Conservation (phyloP, 2,113 vertebrate species). For the Tiliqua scincoides region DNA sequence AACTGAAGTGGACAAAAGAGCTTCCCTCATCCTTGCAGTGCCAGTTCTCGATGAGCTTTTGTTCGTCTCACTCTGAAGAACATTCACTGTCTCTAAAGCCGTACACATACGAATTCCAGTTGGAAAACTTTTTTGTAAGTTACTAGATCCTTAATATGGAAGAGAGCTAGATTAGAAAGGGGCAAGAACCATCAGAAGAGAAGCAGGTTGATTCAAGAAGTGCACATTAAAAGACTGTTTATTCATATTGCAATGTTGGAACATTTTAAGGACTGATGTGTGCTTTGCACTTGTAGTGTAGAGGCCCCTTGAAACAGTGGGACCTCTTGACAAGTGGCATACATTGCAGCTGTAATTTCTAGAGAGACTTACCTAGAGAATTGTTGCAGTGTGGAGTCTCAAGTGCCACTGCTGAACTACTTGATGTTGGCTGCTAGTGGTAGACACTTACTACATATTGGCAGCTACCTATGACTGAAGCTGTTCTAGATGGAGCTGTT, state of each 20-base stretch:
- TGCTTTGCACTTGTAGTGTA: background rate
- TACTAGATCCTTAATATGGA: background rate
- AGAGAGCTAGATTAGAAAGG: background rate
- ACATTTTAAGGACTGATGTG: background rate
- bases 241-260: background rate
- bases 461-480: background rate
- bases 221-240: background rate
- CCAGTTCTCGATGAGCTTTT: conserved; percentile 88
- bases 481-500: background rate
- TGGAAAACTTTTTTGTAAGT: conserved; percentile 92
- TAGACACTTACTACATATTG: background rate
- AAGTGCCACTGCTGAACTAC: background rate
- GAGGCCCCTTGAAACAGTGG: background rate
- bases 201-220: background rate
- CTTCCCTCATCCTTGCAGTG: conserved; percentile 85
- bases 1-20: conserved; percentile 86
- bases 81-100: conserved; percentile 82
- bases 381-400: background rate
- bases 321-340: background rate
- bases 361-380: background rate
- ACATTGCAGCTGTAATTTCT: background rate
- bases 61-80: conserved; percentile 76
- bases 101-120: conserved; percentile 88
- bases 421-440: background rate
- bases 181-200: background rate